Evolutionary conservation across 1,140 invertebrate species (phyloP), one percentile per base, ranked within the genome.

Genomic region (Colletes latitarsis): DNA sequence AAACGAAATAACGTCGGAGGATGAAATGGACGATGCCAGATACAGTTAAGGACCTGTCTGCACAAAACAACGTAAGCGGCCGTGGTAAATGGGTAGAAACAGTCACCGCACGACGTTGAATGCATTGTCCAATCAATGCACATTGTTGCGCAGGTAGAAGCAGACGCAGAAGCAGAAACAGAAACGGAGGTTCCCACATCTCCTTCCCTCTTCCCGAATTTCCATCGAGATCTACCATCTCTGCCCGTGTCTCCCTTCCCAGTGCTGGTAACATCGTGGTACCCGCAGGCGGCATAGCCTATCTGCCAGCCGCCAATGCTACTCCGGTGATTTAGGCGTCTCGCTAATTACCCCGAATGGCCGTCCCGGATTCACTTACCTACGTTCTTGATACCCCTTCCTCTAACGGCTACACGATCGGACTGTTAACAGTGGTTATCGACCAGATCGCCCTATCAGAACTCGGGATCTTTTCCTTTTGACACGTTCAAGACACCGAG

Each of bases 291-390:
- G 83, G 66, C 86, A 82, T 82, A 82, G 87, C 81, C 88, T 88
- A 89, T 89, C 88, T 88, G 82, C 85, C 83, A 89, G 84, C 84
- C 73, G 82, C 85, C 83, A 79, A 91, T 88, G 88, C 83, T 86
- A 84, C 88, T 85, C 82, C 80, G 82, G 87, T 89, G 88, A 93
- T 92, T 92, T 92, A 92, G 86, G 86, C 82, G 84, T 72, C 77
- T 87, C 70, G 83, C 91, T 92, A 92, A 92, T 92, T 92, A 92
- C 82, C 85, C 80, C 81, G 86, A 87, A 89, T 90, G 85, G 85
- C 82, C 82, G 79, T 86, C 82, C 87, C 82, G 79, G 74, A 89
- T 90, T 91, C 87, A 90, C 84, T 91, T 91, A 90, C 66, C 66
- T 70, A 68, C 74, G 77, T 86, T 85, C 78, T 83, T 79, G 64